Conservation (phyloP, 2,797 vertebrate species). For the Lutjanus argentimaculatus region DNA sequence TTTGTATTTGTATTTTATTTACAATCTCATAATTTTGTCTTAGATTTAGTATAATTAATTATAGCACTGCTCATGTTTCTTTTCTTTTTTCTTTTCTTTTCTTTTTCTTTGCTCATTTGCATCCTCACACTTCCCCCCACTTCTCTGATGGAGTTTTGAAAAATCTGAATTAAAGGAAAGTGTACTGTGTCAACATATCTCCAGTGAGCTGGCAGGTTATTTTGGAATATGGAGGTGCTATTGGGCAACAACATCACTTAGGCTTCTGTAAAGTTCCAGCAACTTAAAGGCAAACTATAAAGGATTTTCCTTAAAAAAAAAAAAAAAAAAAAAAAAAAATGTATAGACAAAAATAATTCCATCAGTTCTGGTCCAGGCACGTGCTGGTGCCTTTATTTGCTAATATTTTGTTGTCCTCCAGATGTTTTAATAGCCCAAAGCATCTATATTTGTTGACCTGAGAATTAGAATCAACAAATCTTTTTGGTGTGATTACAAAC, state of each 20-base stretch:
- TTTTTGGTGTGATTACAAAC: too few relatives aligned
- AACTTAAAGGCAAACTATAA: too few relatives aligned
- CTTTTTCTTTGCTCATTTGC: neutral
- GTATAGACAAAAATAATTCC: too few relatives aligned
- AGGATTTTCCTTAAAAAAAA: too few relatives aligned
- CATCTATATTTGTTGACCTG: too few relatives aligned
- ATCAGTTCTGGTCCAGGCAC: too few relatives aligned
- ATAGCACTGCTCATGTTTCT: neutral
- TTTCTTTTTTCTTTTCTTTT: neutral
- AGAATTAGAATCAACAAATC: too few relatives aligned
- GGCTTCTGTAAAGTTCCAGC: too few relatives aligned
- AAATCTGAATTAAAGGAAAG: neutral
- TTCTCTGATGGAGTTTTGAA: neutral
- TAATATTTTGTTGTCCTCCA: too few relatives aligned
- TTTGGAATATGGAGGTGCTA: neutral
- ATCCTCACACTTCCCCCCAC: neutral
- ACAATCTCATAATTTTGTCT: neutral
- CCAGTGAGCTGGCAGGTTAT: neutral
- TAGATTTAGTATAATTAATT: neutral
- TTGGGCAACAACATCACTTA: neutral
- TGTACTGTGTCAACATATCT: neutral
- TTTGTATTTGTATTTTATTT: neutral
- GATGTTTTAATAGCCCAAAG: too few relatives aligned
- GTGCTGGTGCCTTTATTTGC: too few relatives aligned
- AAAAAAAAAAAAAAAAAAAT: too few relatives aligned